Percentiles rank a stretch among this genome's conserved stretches.
Conservation (phyloP, 2,888 invertebrate species). For the Muschampia plurimacula region DNA sequence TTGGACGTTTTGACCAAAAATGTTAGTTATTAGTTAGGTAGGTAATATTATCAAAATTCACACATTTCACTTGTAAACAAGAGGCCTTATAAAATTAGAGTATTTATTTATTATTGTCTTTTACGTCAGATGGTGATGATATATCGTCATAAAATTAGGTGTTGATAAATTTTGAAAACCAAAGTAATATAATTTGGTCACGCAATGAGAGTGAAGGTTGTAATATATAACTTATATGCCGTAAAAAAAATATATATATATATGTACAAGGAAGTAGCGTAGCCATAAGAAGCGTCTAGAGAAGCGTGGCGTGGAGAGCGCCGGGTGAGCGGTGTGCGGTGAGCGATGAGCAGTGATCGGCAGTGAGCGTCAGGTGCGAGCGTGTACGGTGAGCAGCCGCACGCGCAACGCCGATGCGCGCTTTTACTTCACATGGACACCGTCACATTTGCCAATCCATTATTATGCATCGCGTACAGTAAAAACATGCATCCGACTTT, state of each 20-base stretch:
- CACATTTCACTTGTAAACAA: constrained; percentile 10
- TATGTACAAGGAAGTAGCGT: constrained; percentile 54
- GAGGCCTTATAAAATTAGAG: neutral
- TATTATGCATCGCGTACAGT: constrained; percentile 23
- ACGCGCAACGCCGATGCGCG: neutral
- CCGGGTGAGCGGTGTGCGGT: constrained; percentile 49
- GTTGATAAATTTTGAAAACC: constrained; percentile 26
- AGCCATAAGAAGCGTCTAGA: constrained; percentile 54
- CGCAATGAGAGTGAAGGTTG: constrained; percentile 48
- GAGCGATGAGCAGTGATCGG: neutral
- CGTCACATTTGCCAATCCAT: constrained; percentile 22
- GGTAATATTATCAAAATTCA: constrained; percentile 19
- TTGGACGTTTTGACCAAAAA: constrained; percentile 3
- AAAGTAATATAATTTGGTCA: constrained; percentile 65
- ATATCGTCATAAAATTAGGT: constrained; percentile 17
- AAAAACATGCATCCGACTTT: constrained; percentile 26
- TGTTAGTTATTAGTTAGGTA: constrained; percentile 31
- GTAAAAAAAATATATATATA: constrained; percentile 45
- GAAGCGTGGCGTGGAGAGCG: constrained; percentile 64
- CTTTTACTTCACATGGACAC: constrained; percentile 13
- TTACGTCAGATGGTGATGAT: constrained; percentile 25
- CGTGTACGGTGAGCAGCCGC: neutral
- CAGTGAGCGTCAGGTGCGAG: neutral
- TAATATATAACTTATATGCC: constrained; percentile 50
- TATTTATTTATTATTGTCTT: constrained; percentile 2